phyloP scores from a whole-genome alignment of 2,888 invertebrate genomes.

The Hirtodrosophila duncani region DNA sequence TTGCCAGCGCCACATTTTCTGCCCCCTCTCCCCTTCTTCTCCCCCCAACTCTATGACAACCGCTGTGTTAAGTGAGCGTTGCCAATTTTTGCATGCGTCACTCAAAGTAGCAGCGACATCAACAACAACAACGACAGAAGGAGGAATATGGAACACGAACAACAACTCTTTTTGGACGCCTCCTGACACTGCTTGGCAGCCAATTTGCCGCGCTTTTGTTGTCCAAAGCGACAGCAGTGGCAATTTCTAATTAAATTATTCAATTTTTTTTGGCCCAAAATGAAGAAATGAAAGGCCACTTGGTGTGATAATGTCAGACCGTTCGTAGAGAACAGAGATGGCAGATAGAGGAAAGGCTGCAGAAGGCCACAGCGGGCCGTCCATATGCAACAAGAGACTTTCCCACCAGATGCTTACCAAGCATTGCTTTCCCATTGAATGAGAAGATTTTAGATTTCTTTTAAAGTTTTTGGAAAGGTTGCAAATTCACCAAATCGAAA shows the following conservation, averaged over 20 bases:
- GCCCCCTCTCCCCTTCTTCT: background rate
- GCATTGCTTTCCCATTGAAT: too few species aligned
- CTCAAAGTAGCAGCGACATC: constrained; percentile 35
- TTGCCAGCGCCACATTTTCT: constrained; percentile 6
- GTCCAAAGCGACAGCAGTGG: constrained; percentile 63
- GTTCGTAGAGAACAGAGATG: too few species aligned
- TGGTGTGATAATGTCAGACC: too few species aligned
- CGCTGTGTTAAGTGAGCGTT: constrained; percentile 43
- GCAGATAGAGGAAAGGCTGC: too few species aligned
- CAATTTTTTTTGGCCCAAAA: too few species aligned
- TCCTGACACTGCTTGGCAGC: constrained; percentile 33
- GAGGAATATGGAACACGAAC: background rate
- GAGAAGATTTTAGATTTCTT: too few species aligned
- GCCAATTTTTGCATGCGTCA: constrained; percentile 64
- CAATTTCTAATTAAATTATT: constrained; percentile 73
- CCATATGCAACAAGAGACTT: too few species aligned
- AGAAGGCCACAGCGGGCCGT: too few species aligned
- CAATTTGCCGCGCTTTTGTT: constrained; percentile 67
- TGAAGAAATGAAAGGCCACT: too few species aligned
- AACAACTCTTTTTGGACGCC: constrained; percentile 42
- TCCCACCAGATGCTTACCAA: too few species aligned
- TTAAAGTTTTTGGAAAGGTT: too few species aligned
- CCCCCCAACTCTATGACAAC: constrained; percentile 11
- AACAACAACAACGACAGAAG: constrained; percentile 18
- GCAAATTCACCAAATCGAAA: too few species aligned